Conservation (phyloP, 2,113 vertebrate genomes). For the Myrmophylax atrothorax region DNA sequence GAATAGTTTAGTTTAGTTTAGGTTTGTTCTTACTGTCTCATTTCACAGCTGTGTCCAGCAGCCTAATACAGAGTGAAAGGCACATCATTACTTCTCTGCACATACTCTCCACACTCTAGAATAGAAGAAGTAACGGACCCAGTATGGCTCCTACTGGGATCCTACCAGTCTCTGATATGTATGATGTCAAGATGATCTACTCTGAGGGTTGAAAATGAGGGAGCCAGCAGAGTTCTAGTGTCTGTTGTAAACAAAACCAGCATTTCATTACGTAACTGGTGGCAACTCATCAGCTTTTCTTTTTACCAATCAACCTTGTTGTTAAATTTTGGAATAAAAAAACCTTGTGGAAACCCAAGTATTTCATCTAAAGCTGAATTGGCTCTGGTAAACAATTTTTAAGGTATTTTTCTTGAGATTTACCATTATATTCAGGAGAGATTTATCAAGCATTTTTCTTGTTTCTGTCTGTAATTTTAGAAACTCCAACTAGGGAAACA, state of each 20-base stretch:
- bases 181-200: not conserved
- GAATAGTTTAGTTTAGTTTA: not conserved
- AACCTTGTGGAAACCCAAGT: not conserved
- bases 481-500: slow-evolving; percentile 43
- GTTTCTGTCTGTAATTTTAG: slow-evolving; percentile 55
- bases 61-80: not conserved
- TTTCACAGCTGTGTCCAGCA: slow-evolving; percentile 2
- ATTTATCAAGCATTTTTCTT: slow-evolving; percentile 22
- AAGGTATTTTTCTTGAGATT: slow-evolving; percentile 17
- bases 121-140: not conserved
- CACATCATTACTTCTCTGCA: not conserved
- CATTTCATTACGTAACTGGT: not conserved
- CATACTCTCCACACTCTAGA: not conserved
- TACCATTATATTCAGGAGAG: slow-evolving; percentile 18
- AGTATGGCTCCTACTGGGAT: not conserved
- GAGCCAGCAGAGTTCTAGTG: not conserved
- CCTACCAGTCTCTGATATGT: not conserved
- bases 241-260: not conserved
- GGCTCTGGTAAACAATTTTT: not conserved
- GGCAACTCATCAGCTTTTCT: not conserved
- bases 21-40: not conserved
- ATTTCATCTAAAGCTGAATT: not conserved
- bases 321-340: not conserved
- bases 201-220: not conserved
- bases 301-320: not conserved